Percentiles rank a stretch among this genome's conserved stretches.
These are phyloP conservation scores for Stenchaetothrips biformis DNA, from an alignment of 2,888 invertebrate species.

Conservation along the genomic window DNA sequence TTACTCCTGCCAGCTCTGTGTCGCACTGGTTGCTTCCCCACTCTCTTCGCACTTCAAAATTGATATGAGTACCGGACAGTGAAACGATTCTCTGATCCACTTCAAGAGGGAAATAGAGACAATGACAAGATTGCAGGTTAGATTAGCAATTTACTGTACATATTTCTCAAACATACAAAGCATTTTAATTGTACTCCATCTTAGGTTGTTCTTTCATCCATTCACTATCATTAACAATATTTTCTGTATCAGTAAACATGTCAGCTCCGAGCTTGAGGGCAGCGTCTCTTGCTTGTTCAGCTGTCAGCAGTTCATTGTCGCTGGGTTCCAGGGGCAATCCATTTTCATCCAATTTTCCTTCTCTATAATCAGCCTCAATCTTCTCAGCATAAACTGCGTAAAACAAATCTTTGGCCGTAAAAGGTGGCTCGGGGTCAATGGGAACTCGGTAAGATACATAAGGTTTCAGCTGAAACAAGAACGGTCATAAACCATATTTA, in stretches of 20 bases:
- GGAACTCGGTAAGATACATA: conserved; percentile 84
- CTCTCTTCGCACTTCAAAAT: too few relatives aligned
- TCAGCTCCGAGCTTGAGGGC: conserved; percentile 78
- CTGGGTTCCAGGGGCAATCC: conserved; percentile 69
- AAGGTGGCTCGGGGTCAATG: conserved; percentile 71
- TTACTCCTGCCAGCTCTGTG: too few relatives aligned
- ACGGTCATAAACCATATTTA: conserved; percentile 28
- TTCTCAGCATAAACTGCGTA: conserved; percentile 74
- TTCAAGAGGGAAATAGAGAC: background rate
- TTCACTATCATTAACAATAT: conserved; percentile 4
- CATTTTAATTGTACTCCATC: background rate
- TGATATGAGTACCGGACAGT: background rate
- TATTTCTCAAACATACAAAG: background rate
- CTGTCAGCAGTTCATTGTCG: conserved; percentile 61
- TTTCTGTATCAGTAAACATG: conserved; percentile 52
- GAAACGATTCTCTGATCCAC: too few relatives aligned
- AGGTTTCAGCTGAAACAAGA: conserved; percentile 66
- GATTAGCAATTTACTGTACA: background rate
- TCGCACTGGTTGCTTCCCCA: too few relatives aligned
- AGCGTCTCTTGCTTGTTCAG: conserved; percentile 63
- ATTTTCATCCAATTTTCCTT: conserved; percentile 62
- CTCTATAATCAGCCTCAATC: conserved; percentile 68
- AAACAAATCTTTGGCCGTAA: conserved; percentile 78
- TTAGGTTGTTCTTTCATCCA: background rate
- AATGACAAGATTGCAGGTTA: background rate